phyloP scores from a whole-genome alignment of 2,113 vertebrate species.

The Ivindomyrus marchei region DNA sequence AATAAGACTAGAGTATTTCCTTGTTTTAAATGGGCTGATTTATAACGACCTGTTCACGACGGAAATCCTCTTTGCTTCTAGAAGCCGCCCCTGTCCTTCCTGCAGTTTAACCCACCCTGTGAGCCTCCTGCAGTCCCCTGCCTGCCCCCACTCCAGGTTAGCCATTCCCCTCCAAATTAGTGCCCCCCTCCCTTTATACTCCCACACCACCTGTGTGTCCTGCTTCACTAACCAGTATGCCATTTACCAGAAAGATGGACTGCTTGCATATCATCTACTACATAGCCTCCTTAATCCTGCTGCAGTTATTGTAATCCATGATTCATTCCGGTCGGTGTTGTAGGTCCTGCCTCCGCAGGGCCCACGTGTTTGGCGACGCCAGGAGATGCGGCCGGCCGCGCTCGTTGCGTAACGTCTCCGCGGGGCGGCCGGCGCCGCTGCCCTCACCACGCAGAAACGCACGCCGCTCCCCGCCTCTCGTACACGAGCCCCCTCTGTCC shows the following conservation, averaged over 20 bases:
- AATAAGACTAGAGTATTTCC: background rate
- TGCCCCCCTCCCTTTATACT: background rate
- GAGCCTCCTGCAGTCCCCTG: constrained; percentile 67
- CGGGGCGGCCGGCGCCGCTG: background rate
- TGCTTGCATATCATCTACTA: background rate
- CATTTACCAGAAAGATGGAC: background rate
- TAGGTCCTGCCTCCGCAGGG: background rate
- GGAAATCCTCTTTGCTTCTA: constrained; percentile 67
- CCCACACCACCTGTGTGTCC: background rate
- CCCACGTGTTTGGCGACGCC: background rate
- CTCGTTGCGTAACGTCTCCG: background rate
- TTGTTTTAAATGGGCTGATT: background rate
- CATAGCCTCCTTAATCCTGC: background rate
- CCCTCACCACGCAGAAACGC: background rate
- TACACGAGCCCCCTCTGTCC: constrained; percentile 21
- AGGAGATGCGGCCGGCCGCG: background rate
- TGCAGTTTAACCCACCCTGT: constrained; percentile 62
- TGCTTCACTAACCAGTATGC: background rate
- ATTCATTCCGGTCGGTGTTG: background rate
- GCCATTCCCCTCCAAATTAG: constrained; percentile 28
- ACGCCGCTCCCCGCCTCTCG: background rate
- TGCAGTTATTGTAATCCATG: constrained; percentile 12
- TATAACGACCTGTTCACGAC: constrained; percentile 23
- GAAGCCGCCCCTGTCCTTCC: constrained; percentile 70
- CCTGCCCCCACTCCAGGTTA: constrained; percentile 55